These are phyloP conservation scores for Ceriagrion tenellum DNA, from an alignment of 2,888 invertebrate species.

Conservation along the genomic window DNA sequence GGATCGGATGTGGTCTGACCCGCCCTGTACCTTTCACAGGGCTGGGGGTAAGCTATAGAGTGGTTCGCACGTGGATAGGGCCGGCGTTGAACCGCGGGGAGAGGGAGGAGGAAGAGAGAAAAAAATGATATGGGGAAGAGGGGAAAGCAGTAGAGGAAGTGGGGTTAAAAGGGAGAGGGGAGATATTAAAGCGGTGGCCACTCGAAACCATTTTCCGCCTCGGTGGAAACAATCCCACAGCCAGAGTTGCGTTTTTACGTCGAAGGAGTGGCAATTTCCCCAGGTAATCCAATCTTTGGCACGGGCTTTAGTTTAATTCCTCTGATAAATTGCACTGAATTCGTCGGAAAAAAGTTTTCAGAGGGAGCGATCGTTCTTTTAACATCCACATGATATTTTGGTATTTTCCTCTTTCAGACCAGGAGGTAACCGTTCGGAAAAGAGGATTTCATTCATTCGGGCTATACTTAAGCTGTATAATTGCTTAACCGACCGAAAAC, in stretches of 20 bases:
- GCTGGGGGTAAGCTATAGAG: not conserved
- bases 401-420: not conserved
- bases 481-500: not conserved
- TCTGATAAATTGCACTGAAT: not conserved
- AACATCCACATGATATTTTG: not conserved
- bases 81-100: not conserved
- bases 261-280: constrained; percentile 28
- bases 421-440: not conserved
- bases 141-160: not conserved
- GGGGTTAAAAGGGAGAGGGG: not conserved
- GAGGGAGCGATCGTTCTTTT: not conserved
- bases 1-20: not conserved
- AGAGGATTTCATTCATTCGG: not conserved
- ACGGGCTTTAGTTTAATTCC: constrained; percentile 24
- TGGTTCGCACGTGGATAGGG: not conserved
- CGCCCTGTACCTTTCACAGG: not conserved
- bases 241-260: not conserved
- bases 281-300: constrained; percentile 39
- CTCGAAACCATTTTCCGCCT: constrained; percentile 25
- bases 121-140: not conserved
- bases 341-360: not conserved
- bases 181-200: constrained; percentile 13
- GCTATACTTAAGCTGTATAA: not conserved
- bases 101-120: not conserved
- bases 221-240: not conserved